phyloP scores from a whole-genome alignment of 2,888 invertebrate genomes.

The Cremastinae sp. region DNA sequence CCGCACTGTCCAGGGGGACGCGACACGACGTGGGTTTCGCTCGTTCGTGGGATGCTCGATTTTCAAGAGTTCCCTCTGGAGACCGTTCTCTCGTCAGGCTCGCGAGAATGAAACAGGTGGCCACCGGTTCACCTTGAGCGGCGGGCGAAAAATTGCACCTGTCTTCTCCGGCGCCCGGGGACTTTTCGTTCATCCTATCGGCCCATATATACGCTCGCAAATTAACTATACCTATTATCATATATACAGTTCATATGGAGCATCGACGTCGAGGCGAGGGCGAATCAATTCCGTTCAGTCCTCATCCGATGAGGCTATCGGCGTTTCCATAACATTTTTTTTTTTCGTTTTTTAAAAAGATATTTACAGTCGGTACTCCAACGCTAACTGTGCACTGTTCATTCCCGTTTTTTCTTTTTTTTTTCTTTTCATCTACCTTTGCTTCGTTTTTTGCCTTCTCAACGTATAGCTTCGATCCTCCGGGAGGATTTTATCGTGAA shows the following conservation, averaged over 20 bases:
- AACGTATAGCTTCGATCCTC: conserved; percentile 3
- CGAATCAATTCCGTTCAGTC: too few relatives aligned
- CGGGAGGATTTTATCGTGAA: conserved; percentile 50
- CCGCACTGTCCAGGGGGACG: not conserved
- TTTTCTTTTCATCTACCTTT: conserved; percentile 12
- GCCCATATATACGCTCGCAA: conserved; percentile 9
- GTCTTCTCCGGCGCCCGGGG: conserved; percentile 60
- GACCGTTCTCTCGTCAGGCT: conserved; percentile 44
- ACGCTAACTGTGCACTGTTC: not conserved
- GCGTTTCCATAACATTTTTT: too few relatives aligned
- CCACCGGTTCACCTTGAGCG: conserved; percentile 70
- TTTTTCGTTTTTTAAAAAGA: not conserved
- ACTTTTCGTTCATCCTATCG: conserved; percentile 51
- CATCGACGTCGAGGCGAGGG: too few relatives aligned
- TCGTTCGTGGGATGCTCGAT: conserved; percentile 53
- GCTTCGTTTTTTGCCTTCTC: conserved; percentile 4
- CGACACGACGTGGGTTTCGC: conserved; percentile 28
- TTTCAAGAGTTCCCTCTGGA: conserved; percentile 62
- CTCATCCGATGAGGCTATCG: too few relatives aligned
- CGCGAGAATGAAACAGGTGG: conserved; percentile 67
- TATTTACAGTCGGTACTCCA: conserved; percentile 4
- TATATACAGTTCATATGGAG: too few relatives aligned
- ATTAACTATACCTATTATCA: conserved; percentile 8
- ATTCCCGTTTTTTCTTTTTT: not conserved
- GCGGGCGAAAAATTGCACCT: conserved; percentile 67